These are phyloP conservation scores for Pempheris klunzingeri DNA, from an alignment of 2,797 vertebrate genomes.

Conservation along the genomic window DNA sequence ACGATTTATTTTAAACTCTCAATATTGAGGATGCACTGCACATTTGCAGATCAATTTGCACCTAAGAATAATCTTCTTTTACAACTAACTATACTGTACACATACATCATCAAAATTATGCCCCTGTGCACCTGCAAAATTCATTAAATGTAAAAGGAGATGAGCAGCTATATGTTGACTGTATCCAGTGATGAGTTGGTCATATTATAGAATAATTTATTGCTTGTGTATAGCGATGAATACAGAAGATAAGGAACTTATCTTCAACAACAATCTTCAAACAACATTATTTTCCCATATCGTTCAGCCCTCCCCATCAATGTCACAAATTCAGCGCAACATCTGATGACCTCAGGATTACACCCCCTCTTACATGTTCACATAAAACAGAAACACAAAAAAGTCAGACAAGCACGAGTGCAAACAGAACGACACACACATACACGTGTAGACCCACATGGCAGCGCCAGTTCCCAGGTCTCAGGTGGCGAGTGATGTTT, in stretches of 20 bases:
- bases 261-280: too few relatives aligned
- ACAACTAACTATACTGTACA: neutral
- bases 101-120: neutral
- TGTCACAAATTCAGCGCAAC: slow-evolving; percentile 6
- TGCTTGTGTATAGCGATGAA: too few relatives aligned
- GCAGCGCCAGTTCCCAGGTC: slow-evolving; percentile 63
- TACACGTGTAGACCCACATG: slow-evolving; percentile 60
- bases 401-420: slow-evolving; percentile 15
- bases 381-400: slow-evolving; percentile 1
- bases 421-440: slow-evolving; percentile 22
- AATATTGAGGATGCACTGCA: neutral
- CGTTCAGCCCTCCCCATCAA: too few relatives aligned
- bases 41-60: neutral
- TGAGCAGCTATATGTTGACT: too few relatives aligned
- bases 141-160: neutral
- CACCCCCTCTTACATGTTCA: slow-evolving; percentile 16
- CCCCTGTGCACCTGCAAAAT: neutral
- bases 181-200: too few relatives aligned
- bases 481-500: slow-evolving; percentile 80
- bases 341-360: slow-evolving; percentile 13
- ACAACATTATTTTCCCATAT: too few relatives aligned
- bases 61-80: neutral
- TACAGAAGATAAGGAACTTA: too few relatives aligned
- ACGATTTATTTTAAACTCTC: slow-evolving; percentile 13
- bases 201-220: too few relatives aligned